phyloP scores from a whole-genome alignment of 2,113 vertebrate species.

The Amazona vittata region DNA sequence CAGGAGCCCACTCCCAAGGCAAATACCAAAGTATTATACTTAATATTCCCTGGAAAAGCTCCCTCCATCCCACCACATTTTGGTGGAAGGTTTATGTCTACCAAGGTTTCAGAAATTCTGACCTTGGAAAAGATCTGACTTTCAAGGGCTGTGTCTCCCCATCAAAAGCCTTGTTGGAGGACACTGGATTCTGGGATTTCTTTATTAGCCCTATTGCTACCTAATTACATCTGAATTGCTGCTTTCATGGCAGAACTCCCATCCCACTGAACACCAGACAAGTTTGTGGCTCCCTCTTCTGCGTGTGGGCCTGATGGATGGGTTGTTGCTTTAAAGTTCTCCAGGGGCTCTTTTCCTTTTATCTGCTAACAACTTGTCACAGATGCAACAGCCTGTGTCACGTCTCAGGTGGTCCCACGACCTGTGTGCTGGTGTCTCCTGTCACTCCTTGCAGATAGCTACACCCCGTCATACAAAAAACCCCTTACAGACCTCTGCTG shows the following conservation, averaged over 20 bases:
- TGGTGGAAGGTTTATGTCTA: not conserved
- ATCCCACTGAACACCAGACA: not conserved
- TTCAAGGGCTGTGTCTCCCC: not conserved
- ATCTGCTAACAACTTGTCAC: not conserved
- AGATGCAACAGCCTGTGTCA: not conserved
- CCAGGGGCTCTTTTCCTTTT: not conserved
- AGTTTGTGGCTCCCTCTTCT: not conserved
- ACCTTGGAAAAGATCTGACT: not conserved
- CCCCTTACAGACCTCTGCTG: not conserved
- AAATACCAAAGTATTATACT: not conserved
- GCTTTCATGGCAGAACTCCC: not conserved
- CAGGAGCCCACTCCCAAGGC: not conserved
- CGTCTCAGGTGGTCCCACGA: not conserved
- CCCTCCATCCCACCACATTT: not conserved
- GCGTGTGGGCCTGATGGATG: not conserved
- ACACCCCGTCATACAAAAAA: not conserved
- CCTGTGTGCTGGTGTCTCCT: not conserved
- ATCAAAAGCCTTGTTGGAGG: not conserved
- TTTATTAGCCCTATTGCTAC: not conserved
- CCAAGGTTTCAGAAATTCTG: not conserved
- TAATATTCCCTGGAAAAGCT: not conserved
- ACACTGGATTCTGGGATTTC: not conserved
- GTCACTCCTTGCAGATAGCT: not conserved
- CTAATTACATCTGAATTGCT: not conserved
- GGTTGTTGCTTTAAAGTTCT: not conserved